These are phyloP conservation scores for Dorcus parallelipipedus DNA, from an alignment of 2,888 invertebrate species.

Conservation along the genomic window DNA sequence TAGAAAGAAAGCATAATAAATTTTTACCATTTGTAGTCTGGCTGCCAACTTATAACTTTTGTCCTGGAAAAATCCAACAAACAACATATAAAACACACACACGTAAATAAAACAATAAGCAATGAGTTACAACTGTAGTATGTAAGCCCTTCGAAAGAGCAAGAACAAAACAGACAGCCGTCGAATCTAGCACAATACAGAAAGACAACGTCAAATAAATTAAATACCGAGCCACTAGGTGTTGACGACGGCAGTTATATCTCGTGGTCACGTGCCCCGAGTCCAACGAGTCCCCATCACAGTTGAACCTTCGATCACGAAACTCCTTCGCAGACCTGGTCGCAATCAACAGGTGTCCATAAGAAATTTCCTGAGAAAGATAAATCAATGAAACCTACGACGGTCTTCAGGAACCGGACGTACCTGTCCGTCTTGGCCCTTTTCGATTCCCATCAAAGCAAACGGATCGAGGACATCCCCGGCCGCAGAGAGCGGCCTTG, in stretches of 20 bases:
- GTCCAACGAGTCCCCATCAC: constrained; percentile 36
- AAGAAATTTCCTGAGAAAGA: constrained; percentile 73
- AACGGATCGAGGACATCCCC: constrained; percentile 84
- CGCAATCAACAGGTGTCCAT: constrained; percentile 78
- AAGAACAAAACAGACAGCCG: too few species aligned
- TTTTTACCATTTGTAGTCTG: constrained; percentile 79
- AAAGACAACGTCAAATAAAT: constrained; percentile 19
- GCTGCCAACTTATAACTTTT: constrained; percentile 81
- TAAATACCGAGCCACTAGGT: constrained; percentile 55
- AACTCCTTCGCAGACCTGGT: constrained; percentile 56
- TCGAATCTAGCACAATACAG: too few species aligned
- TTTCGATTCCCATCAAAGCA: constrained; percentile 78
- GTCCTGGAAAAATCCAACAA: constrained; percentile 74
- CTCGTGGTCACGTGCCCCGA: constrained; percentile 1
- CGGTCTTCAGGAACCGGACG: background rate
- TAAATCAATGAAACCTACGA: too few species aligned
- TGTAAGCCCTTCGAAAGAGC: too few species aligned
- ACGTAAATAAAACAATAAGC: background rate
- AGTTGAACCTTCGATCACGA: constrained; percentile 46
- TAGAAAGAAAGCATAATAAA: constrained; percentile 9
- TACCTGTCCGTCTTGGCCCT: constrained; percentile 75
- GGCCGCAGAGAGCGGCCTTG: constrained; percentile 77
- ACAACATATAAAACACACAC: constrained; percentile 24
- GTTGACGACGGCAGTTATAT: constrained; percentile 44
- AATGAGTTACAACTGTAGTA: too few species aligned